Conservation (phyloP, 2,888 invertebrate genomes). For the Entomobrya proxima region DNA sequence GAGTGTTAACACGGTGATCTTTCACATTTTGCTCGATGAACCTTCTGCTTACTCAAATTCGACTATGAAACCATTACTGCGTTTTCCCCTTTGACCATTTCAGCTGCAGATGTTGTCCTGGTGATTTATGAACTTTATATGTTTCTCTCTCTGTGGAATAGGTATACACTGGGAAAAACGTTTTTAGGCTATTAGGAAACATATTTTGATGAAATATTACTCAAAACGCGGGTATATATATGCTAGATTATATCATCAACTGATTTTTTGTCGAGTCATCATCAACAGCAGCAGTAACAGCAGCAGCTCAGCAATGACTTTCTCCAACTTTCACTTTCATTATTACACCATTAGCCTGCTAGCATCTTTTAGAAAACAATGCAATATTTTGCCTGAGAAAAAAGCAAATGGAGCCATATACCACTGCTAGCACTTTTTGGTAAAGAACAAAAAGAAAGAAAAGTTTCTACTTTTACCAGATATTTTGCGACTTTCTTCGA, state of each 20-base stretch:
- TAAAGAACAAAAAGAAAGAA: too few species aligned
- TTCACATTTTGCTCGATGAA: slow-evolving; percentile 14
- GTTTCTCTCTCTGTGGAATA: neutral
- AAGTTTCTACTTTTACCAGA: too few species aligned
- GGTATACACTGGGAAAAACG: neutral
- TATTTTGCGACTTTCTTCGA: neutral
- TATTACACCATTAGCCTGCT: slow-evolving; percentile 55
- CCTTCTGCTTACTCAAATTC: neutral
- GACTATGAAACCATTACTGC: slow-evolving; percentile 50
- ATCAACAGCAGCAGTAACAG: too few species aligned
- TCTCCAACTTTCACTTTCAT: slow-evolving; percentile 56
- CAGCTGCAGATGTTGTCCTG: slow-evolving; percentile 74
- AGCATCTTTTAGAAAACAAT: slow-evolving; percentile 26
- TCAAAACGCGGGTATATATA: neutral
- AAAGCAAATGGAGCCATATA: neutral
- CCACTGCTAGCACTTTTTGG: too few species aligned
- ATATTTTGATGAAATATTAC: too few species aligned
- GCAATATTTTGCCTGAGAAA: neutral
- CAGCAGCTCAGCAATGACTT: slow-evolving; percentile 33
- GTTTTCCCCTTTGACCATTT: slow-evolving; percentile 68
- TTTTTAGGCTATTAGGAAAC: neutral
- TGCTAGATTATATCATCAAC: neutral
- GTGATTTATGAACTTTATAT: slow-evolving; percentile 74
- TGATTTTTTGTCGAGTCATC: slow-evolving; percentile 55
- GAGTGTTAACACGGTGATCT: neutral